These are phyloP conservation scores for Oreonectes daqikongensis DNA, from an alignment of 2,797 vertebrate genomes.

Conservation along the genomic window DNA sequence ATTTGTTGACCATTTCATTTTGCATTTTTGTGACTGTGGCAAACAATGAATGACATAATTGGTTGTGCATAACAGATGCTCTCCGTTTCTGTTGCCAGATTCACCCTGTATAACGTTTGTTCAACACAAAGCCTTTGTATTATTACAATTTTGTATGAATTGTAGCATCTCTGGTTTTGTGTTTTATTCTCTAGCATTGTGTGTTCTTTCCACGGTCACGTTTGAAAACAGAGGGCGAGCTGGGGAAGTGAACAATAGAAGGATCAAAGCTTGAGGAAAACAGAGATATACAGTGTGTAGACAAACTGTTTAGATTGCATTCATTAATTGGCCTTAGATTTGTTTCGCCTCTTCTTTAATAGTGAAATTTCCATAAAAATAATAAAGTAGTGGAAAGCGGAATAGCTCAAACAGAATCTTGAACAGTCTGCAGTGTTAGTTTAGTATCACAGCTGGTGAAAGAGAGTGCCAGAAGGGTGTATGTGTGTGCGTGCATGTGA, in stretches of 20 bases:
- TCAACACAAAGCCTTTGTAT: conserved; percentile 38
- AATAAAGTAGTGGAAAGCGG: conserved; percentile 39
- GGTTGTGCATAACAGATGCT: conserved; percentile 31
- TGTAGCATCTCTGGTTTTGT: conserved; percentile 33
- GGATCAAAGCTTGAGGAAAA: conserved; percentile 52
- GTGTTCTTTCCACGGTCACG: conserved; percentile 31
- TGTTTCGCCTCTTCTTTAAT: conserved; percentile 24
- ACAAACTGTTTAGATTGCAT: conserved; percentile 13
- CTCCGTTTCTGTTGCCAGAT: conserved; percentile 18
- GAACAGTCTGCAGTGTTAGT: conserved; percentile 51
- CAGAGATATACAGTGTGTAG: conserved; percentile 22
- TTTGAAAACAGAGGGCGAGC: conserved; percentile 36
- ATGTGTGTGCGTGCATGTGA: conserved; percentile 7
- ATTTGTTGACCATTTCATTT: conserved; percentile 2
- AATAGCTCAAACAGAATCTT: conserved; percentile 47
- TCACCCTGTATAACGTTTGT: conserved; percentile 24
- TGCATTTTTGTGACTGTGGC: conserved; percentile 5
- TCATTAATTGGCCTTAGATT: conserved; percentile 30
- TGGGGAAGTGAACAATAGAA: conserved; percentile 46
- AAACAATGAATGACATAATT: conserved; percentile 36
- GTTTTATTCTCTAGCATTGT: conserved; percentile 34
- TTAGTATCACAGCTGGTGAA: conserved; percentile 58
- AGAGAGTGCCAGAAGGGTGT: conserved; percentile 45
- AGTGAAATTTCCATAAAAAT: conserved; percentile 48
- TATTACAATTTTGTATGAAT: too few relatives aligned